Evolutionary conservation across 2,113 vertebrate genomes (phyloP), one percentile per base, ranked within the genome.

Genomic region (Microcebus tavaratra): DNA sequence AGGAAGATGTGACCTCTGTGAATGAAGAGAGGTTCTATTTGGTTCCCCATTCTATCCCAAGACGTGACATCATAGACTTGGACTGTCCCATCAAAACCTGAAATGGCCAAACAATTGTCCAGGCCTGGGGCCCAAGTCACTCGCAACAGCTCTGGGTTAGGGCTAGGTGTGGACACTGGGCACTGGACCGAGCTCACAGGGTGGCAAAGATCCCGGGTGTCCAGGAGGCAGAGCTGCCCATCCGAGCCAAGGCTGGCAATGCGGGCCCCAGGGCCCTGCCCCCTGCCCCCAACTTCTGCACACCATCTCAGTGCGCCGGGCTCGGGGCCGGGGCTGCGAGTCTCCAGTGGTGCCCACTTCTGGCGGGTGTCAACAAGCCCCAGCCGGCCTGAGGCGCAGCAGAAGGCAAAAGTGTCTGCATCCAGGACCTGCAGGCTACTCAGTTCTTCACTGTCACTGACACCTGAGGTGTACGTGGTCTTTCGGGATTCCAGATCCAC

Each of bases 51-150:
- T n/a, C n/a, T n/a, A n/a, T n/a, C n/a, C n/a, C n/a, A n/a, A n/a
- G n/a, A n/a, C n/a, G n/a, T n/a, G n/a, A n/a, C n/a, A n/a, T n/a
- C n/a, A n/a, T n/a, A n/a, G n/a, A n/a, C n/a, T n/a, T n/a, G n/a
- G n/a, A n/a, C n/a, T n/a, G n/a, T n/a, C n/a, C n/a, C n/a, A n/a
- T n/a, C n/a, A n/a, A n/a, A n/a, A 99, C 99, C 99, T 98, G 99
- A 99, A 57, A 99, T 57, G 0, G 99, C 98, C 20, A 99, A 57
- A 87, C 97, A 99, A 72, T 96, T 96, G 25, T 98, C 96, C 88
- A 99, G 97, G 80, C 93, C 95, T 0, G 99, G 99, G 59, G 99
- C 99, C 99, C 99, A 99, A 0, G 98, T 99, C 96, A 99, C 90
- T 0, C 36, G 97, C 94, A 99, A 97, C 79, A 99, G 97, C 3